Conservation (phyloP, 2,113 vertebrate species). For the Condylura cristata region DNA sequence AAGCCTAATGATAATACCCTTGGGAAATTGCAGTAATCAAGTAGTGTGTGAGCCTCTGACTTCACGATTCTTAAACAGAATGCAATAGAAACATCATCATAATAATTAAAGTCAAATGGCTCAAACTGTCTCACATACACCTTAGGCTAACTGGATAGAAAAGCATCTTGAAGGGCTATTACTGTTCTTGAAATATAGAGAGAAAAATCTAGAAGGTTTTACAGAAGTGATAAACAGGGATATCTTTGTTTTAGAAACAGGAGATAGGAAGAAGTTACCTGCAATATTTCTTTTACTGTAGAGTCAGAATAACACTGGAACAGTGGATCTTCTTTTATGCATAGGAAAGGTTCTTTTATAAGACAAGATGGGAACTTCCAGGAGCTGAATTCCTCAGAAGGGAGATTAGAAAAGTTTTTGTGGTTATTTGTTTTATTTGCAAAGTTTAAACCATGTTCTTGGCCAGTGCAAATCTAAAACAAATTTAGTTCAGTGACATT, state of each 20-base stretch:
- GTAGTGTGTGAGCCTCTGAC: not conserved
- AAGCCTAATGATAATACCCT: not conserved
- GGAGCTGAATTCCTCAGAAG: not conserved
- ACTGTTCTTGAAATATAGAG: not conserved
- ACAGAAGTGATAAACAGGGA: not conserved
- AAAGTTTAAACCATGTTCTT: not conserved
- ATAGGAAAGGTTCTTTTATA: not conserved
- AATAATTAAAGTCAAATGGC: slow-evolving; percentile 16
- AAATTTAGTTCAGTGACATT: not conserved
- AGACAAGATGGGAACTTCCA: not conserved
- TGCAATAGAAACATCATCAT: slow-evolving; percentile 31
- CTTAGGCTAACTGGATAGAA: slow-evolving; percentile 9
- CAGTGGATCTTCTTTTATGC: not conserved
- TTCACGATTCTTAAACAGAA: slow-evolving; percentile 36
- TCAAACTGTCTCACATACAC: not conserved
- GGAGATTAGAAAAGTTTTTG: slow-evolving; percentile 13
- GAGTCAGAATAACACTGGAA: not conserved
- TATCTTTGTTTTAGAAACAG: not conserved
- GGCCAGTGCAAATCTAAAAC: not conserved
- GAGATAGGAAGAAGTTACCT: not conserved
- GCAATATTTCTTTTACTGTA: not conserved
- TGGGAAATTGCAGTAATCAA: slow-evolving; percentile 17
- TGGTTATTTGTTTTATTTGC: slow-evolving; percentile 30
- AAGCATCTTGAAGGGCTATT: not conserved
- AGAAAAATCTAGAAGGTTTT: not conserved